phyloP scores from a whole-genome alignment of 2,113 vertebrate genomes.

The Hucho hucho region DNA sequence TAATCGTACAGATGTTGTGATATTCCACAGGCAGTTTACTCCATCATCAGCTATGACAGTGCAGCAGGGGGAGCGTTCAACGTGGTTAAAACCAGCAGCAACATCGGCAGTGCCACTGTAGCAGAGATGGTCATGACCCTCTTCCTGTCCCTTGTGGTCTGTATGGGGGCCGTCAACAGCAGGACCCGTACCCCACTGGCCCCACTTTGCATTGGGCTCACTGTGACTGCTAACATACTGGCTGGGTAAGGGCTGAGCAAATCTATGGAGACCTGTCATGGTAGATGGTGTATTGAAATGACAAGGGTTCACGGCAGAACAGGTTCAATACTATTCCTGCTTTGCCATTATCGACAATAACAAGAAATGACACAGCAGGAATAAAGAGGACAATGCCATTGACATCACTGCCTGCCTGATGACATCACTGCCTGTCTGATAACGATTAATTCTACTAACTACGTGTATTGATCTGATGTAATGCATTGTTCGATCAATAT shows the following conservation, averaged over 20 bases:
- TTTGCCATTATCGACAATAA: neutral
- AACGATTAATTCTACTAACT: neutral
- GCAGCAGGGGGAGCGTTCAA: constrained; percentile 74
- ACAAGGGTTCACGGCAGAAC: neutral
- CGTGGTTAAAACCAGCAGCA: neutral
- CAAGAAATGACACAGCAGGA: neutral
- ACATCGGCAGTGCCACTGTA: constrained; percentile 47
- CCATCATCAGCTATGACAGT: constrained; percentile 39
- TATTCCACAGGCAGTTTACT: constrained; percentile 42
- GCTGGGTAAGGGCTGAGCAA: constrained; percentile 72
- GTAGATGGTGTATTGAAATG: neutral
- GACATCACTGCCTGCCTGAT: neutral
- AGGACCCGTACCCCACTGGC: constrained; percentile 64
- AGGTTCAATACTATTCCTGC: neutral
- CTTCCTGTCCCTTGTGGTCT: constrained; percentile 74
- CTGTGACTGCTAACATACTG: constrained; percentile 73
- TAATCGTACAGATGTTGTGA: neutral
- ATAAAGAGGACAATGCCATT: neutral
- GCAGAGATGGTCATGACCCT: constrained; percentile 75
- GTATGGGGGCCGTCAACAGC: constrained; percentile 78
- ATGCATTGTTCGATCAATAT: neutral
- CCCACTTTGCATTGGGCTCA: constrained; percentile 79
- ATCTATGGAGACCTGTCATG: neutral
- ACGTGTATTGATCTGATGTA: neutral
- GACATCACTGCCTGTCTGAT: neutral